Evolutionary conservation across 2,797 vertebrate species (phyloP).

Genomic region (Erpetoichthys calabaricus): DNA sequence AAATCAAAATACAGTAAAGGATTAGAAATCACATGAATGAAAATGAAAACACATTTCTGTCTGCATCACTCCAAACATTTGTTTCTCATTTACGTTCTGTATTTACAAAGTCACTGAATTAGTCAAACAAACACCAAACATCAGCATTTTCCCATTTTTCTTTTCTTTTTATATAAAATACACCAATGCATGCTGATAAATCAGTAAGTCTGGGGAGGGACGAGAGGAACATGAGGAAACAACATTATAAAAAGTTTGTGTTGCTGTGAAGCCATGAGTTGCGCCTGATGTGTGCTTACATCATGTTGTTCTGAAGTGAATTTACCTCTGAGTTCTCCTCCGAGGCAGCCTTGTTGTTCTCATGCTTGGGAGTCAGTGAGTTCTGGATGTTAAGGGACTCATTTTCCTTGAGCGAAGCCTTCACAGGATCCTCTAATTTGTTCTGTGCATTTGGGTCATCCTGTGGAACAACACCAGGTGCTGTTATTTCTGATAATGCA

Average conservation of each 20-base stretch:
- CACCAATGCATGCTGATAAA: constrained; percentile 81
- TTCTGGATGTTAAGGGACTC: constrained; percentile 87
- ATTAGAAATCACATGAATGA: constrained; percentile 86
- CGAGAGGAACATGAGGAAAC: constrained; percentile 31
- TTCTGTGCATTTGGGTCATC: constrained; percentile 73
- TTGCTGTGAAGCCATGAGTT: constrained; percentile 16
- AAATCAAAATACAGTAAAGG: constrained; percentile 70
- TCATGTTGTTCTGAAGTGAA: constrained; percentile 93
- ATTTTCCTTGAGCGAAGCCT: constrained; percentile 74
- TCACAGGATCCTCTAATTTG: constrained; percentile 88
- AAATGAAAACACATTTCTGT: constrained; percentile 57
- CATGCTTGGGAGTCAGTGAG: constrained; percentile 81
- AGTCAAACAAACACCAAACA: constrained; percentile 68
- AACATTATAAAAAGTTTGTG: constrained; percentile 34
- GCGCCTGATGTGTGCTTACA: constrained; percentile 38
- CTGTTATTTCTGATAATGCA: constrained; percentile 5
- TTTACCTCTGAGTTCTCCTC: constrained; percentile 74
- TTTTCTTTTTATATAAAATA: constrained; percentile 76
- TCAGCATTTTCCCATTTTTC: constrained; percentile 36
- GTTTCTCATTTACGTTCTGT: constrained; percentile 36
- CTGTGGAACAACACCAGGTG: constrained; percentile 37
- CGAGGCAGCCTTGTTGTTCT: constrained; percentile 69
- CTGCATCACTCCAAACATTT: constrained; percentile 56
- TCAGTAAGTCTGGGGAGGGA: constrained; percentile 44
- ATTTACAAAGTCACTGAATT: constrained; percentile 67